Evolutionary conservation across 2,113 vertebrate genomes (phyloP).

Genomic region (Poicephalus meyeri): DNA sequence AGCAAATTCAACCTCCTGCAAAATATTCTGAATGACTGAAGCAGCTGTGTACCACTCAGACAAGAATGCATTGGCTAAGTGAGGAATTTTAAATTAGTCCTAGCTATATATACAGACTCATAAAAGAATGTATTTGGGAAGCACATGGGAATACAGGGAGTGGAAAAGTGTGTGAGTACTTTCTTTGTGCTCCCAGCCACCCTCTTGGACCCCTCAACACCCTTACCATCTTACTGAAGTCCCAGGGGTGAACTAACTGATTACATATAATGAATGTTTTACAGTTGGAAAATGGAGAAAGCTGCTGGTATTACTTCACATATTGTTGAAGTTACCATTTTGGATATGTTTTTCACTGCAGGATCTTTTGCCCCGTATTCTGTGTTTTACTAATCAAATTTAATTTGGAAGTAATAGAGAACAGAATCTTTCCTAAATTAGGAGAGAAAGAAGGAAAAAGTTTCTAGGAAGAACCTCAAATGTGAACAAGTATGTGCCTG

Average conservation of each 20-base stretch:
- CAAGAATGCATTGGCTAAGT: conserved; percentile 19
- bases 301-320: not conserved
- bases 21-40: conserved; percentile 7
- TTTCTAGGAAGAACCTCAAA: not conserved
- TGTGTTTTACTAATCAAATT: not conserved
- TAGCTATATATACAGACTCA: not conserved
- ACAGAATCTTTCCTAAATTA: not conserved
- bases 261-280: not conserved
- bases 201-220: not conserved
- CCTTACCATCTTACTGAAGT: not conserved
- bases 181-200: not conserved
- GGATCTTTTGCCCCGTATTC: not conserved
- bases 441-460: not conserved
- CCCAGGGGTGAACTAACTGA: not conserved
- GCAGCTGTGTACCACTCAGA: not conserved
- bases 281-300: not conserved
- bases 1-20: not conserved
- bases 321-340: not conserved
- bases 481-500: not conserved
- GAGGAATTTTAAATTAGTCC: not conserved
- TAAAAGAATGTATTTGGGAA: not conserved
- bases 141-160: not conserved
- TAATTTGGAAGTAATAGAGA: not conserved
- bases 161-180: not conserved
- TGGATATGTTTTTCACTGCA: not conserved